A percentile compares a stretch with the other conserved stretches of the same genome.
Conservation (phyloP, 1,140 invertebrate species). For the Listronotus bonariensis region DNA sequence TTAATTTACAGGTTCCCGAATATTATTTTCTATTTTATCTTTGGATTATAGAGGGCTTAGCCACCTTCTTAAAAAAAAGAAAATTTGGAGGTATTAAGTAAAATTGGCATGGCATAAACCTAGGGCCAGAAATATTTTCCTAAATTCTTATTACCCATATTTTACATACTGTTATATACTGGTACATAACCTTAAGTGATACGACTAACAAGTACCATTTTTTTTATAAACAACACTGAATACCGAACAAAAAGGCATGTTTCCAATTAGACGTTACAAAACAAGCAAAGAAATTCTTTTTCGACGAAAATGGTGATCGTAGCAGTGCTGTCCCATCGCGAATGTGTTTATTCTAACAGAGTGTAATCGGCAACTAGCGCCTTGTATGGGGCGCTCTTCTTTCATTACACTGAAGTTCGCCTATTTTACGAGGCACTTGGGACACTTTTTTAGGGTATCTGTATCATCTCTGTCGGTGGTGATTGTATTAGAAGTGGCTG, state of each 20-base stretch:
- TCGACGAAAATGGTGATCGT: conserved; percentile 1
- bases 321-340: neutral
- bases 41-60: too few relatives aligned
- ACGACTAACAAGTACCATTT: too few relatives aligned
- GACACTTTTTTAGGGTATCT: conserved; percentile 34
- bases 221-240: too few relatives aligned
- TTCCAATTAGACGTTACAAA: conserved; percentile 3
- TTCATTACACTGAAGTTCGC: conserved; percentile 24
- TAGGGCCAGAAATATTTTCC: too few relatives aligned
- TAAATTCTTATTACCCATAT: too few relatives aligned
- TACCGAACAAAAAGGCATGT: neutral
- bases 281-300: neutral
- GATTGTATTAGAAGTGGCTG: conserved; percentile 12
- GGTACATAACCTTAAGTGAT: too few relatives aligned
- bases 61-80: too few relatives aligned
- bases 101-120: too few relatives aligned
- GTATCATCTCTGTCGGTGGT: conserved; percentile 26
- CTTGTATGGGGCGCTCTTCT: conserved; percentile 21
- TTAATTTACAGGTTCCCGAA: too few relatives aligned
- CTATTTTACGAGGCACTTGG: conserved; percentile 19
- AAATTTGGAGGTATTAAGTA: too few relatives aligned
- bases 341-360: conserved; percentile 35
- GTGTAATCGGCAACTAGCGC: conserved; percentile 27
- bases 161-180: too few relatives aligned
- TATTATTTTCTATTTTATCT: too few relatives aligned